phyloP scores from a whole-genome alignment of 2,888 invertebrate species.

The Tipula lateralis region DNA sequence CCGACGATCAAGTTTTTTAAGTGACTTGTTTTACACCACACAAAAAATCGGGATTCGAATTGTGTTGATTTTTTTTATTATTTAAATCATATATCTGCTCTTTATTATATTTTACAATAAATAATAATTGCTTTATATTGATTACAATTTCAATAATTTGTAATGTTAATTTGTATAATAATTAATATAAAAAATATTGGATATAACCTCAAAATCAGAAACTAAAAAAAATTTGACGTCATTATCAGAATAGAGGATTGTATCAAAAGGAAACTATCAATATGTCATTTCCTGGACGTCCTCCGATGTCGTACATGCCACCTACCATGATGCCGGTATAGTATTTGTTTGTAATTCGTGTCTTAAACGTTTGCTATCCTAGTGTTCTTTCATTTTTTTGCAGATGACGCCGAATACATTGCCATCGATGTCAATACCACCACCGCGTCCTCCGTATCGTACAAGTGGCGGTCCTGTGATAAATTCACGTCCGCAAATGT shows the following conservation, averaged over 20 bases:
- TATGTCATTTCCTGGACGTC: slow-evolving; percentile 91
- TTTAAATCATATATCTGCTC: neutral
- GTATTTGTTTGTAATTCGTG: slow-evolving; percentile 21
- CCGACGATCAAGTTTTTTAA: neutral
- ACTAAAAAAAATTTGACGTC: neutral
- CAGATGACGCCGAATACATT: slow-evolving; percentile 54
- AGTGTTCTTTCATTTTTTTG: slow-evolving; percentile 32
- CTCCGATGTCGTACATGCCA: slow-evolving; percentile 73
- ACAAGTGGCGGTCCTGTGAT: slow-evolving; percentile 48
- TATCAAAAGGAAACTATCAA: neutral
- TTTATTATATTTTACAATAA: neutral
- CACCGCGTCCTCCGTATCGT: slow-evolving; percentile 46
- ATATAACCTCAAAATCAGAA: slow-evolving; percentile 26
- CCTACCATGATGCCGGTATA: slow-evolving; percentile 61
- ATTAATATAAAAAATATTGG: neutral
- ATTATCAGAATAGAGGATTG: neutral
- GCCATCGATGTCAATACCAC: slow-evolving; percentile 49
- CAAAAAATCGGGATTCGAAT: neutral
- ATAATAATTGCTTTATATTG: neutral
- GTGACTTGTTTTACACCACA: neutral
- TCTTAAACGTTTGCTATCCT: neutral
- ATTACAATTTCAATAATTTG: neutral
- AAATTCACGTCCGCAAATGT: slow-evolving; percentile 48
- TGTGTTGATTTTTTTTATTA: neutral
- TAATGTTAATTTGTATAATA: neutral